Evolutionary conservation across 2,888 invertebrate genomes (phyloP), one percentile per base, ranked within the genome.

Genomic region (Campoplex nolae): DNA sequence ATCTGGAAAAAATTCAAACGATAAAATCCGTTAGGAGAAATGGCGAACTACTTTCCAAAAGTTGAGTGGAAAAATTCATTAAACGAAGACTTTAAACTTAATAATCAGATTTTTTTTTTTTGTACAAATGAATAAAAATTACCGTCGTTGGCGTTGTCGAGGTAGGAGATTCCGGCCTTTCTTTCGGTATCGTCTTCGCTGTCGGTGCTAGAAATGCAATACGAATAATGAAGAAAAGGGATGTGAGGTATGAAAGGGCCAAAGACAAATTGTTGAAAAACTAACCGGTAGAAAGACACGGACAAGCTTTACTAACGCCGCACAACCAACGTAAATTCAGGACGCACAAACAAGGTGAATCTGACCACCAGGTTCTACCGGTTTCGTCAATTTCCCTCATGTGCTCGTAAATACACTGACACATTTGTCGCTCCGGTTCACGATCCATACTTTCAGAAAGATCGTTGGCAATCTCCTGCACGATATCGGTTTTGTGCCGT

Each of bases 341-440:
- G 74, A 93, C 89, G 90, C 94, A 93, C 13, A 91, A 90, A 89
- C 94, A 94, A 13, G 93, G 93, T 28, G 93, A 92, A 87, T 90
- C 92, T 90, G n/a, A 89, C 81, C 28, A 91, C 89, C 80, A 91
- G 88, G 83, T 90, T 89, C 78, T 92, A 90, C 81, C 91, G 86
- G 75, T 84, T 42, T 93, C 91, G 38, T 90, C 89, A 65, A 93
- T 91, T 81, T 92, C 92, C 74, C 89, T 91, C 18, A 91, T 91
- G 11, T 93, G 93, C 65, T 92, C 90, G 85, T 92, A 92, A 42
- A 93, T 91, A 45, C 93, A 93, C 6, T 91, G 88, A 88, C 93
- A 93, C 23, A 91, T 91, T 42, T 91, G 92, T 16, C 88, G 79
- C 76, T 75, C 83, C 3, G 87, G 84, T n/a, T 79, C 70, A n/a